Conservation (phyloP, 1,140 invertebrate genomes). For the Drosophila arawakana region DNA sequence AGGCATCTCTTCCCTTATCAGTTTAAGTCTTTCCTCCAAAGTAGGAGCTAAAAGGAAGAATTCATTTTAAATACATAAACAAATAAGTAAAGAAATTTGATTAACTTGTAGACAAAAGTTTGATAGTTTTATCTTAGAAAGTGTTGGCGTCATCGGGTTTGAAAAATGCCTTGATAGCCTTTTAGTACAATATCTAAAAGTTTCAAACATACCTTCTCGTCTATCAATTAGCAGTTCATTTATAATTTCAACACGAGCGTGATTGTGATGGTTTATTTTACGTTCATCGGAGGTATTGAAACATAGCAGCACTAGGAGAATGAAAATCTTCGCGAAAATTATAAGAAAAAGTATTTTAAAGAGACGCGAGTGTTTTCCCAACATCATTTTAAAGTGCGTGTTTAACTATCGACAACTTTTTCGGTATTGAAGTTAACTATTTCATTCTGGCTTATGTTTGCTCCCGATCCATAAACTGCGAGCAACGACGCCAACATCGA, state of each 20-base stretch:
- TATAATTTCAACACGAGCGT: neutral
- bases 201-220: conserved; percentile 32
- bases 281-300: conserved; percentile 15
- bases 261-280: neutral
- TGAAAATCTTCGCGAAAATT: conserved; percentile 51
- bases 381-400: conserved; percentile 35
- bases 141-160: too few relatives aligned
- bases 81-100: too few relatives aligned
- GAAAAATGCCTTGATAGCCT: too few relatives aligned
- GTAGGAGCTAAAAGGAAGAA: conserved; percentile 33
- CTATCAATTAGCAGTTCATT: conserved; percentile 56
- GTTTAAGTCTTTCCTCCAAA: conserved; percentile 41
- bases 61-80: too few relatives aligned
- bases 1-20: conserved; percentile 61
- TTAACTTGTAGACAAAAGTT: too few relatives aligned
- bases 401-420: conserved; percentile 12
- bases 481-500: neutral
- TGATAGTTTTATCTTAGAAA: too few relatives aligned
- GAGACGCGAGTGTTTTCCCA: conserved; percentile 43
- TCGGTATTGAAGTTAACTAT: conserved; percentile 6
- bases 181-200: too few relatives aligned
- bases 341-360: conserved; percentile 52
- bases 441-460: neutral
- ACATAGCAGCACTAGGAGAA: conserved; percentile 42
- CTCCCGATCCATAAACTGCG: neutral